These are phyloP conservation scores for Tholera decimalis DNA, from an alignment of 2,888 invertebrate species.

Conservation along the genomic window DNA sequence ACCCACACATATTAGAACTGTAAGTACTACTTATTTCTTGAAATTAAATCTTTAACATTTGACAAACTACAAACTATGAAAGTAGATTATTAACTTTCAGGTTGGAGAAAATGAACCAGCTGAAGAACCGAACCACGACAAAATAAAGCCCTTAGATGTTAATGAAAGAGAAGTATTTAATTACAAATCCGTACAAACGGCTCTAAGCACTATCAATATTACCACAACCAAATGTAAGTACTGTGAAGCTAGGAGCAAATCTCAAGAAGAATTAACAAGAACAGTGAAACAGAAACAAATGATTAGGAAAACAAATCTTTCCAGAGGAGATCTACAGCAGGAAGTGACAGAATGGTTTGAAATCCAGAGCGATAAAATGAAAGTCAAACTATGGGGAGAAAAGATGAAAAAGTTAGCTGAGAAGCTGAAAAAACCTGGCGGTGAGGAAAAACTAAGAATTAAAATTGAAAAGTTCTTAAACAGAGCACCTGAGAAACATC, in stretches of 20 bases:
- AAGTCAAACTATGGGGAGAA: constrained; percentile 54
- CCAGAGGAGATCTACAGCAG: constrained; percentile 23
- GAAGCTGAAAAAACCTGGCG: constrained; percentile 62
- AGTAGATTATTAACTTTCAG: constrained; percentile 60
- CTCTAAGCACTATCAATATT: constrained; percentile 37
- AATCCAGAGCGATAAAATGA: constrained; percentile 39
- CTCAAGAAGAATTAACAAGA: constrained; percentile 39
- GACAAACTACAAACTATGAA: constrained; percentile 44
- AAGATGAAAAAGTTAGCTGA: constrained; percentile 61
- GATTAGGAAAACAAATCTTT: constrained; percentile 16
- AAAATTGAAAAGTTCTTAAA: constrained; percentile 66
- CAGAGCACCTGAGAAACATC: constrained; percentile 46
- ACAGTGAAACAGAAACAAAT: constrained; percentile 15
- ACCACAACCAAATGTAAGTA: constrained; percentile 27
- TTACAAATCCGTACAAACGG: constrained; percentile 44
- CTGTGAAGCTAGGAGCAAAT: constrained; percentile 42
- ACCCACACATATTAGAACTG: constrained; percentile 27
- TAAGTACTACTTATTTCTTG: constrained; percentile 23
- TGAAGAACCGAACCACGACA: neutral
- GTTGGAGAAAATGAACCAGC: neutral
- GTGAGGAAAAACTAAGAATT: constrained; percentile 61
- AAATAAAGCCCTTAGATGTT: constrained; percentile 3
- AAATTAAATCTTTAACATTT: neutral
- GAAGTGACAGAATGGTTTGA: constrained; percentile 55
- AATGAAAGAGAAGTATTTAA: constrained; percentile 27